Evolutionary conservation across 2,113 vertebrate genomes (phyloP).

Genomic region (Corythornis vintsioides): DNA sequence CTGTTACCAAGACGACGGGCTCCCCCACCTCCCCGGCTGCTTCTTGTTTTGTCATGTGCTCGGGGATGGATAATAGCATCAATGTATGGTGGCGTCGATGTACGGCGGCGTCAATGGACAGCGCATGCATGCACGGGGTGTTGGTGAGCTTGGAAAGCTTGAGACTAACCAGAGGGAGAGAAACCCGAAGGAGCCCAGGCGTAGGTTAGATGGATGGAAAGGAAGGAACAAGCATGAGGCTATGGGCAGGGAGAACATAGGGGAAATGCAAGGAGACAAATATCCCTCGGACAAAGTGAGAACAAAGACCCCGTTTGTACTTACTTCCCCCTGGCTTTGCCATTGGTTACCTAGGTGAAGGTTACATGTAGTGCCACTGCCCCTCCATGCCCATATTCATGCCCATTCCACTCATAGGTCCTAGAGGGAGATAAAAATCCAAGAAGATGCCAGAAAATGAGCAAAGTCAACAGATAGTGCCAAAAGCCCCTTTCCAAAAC

Average conservation of each 20-base stretch:
- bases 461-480: conserved; percentile 86
- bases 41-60: conserved; percentile 88
- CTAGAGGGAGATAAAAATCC: conserved; percentile 90
- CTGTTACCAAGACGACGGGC: conserved; percentile 92
- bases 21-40: conserved; percentile 80
- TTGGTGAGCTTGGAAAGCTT: conserved; percentile 74
- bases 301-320: conserved; percentile 85
- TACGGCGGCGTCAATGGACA: conserved; percentile 70
- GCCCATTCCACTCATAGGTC: conserved; percentile 99
- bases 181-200: conserved; percentile 68
- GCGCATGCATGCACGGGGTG: conserved; percentile 37
- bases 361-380: conserved; percentile 99
- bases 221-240: conserved; percentile 83
- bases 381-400: conserved; percentile 99
- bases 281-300: conserved; percentile 77
- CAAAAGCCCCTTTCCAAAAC: conserved; percentile 80
- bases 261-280: conserved; percentile 78
- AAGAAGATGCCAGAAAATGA: conserved; percentile 85
- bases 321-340: conserved; percentile 98
- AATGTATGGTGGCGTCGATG: conserved; percentile 73
- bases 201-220: conserved; percentile 72
- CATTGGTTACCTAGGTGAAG: conserved; percentile 92
- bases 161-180: conserved; percentile 67
- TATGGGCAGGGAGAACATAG: conserved; percentile 81
- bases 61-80: conserved; percentile 82